A percentile compares a stretch with the other conserved stretches of the same genome.
phyloP scores from a whole-genome alignment of 2,888 invertebrate species.

The Phragmatobia fuliginosa region DNA sequence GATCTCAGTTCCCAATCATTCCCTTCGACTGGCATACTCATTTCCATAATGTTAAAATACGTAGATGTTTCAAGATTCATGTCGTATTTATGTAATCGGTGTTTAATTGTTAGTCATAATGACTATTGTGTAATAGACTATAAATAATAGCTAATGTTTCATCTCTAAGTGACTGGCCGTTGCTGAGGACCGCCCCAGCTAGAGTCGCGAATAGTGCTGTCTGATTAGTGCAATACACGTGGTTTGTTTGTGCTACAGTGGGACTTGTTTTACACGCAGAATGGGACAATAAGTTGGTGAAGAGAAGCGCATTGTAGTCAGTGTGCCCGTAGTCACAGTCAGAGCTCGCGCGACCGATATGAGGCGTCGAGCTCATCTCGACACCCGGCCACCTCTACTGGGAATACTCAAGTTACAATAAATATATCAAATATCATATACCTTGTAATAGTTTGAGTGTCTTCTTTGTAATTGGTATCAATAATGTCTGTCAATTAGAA shows the following conservation, averaged over 20 bases:
- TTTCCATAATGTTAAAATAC: conserved; percentile 14
- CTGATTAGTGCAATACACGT: conserved; percentile 11
- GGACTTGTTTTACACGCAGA: conserved; percentile 26
- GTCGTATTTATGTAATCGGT: conserved; percentile 43
- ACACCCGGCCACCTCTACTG: conserved; percentile 28
- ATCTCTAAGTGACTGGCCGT: conserved; percentile 23
- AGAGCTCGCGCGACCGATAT: conserved; percentile 16
- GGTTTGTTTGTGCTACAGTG: conserved; percentile 24
- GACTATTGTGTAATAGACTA: conserved; percentile 27
- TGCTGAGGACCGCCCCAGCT: not conserved
- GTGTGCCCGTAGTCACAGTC: conserved; percentile 22
- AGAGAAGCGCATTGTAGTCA: conserved; percentile 25
- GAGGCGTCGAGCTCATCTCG: conserved; percentile 30
- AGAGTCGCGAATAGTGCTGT: conserved; percentile 19
- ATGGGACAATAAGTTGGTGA: not conserved
- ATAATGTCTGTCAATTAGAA: conserved; percentile 60
- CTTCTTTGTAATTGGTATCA: conserved; percentile 52
- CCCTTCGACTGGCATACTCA: conserved; percentile 22
- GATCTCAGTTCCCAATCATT: conserved; percentile 23
- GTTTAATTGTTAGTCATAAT: conserved; percentile 39
- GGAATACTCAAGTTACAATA: conserved; percentile 10
- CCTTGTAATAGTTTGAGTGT: conserved; percentile 46
- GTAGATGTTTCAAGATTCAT: conserved; percentile 22
- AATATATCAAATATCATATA: conserved; percentile 22
- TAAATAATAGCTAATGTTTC: conserved; percentile 22